phyloP scores from a whole-genome alignment of 2,888 invertebrate species.

The Chironomus riparius region DNA sequence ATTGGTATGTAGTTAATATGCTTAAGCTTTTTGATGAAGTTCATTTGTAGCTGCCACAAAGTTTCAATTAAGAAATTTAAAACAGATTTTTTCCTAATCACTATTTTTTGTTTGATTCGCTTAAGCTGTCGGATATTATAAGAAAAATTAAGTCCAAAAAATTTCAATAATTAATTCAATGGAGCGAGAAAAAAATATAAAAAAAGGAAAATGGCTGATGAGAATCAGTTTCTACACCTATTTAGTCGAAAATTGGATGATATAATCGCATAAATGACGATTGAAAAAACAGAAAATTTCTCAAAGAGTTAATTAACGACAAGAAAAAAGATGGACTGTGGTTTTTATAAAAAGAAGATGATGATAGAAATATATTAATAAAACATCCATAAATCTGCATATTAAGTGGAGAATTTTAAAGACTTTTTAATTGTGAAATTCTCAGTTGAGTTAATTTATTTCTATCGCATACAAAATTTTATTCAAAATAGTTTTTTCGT shows the following conservation, averaged over 20 bases:
- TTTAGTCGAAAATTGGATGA: neutral
- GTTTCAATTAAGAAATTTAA: slow-evolving; percentile 19
- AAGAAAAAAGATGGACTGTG: slow-evolving; percentile 1
- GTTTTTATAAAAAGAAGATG: neutral
- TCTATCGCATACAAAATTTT: too few species aligned
- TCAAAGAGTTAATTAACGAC: neutral
- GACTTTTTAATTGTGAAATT: neutral
- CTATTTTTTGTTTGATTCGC: neutral
- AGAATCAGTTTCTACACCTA: neutral
- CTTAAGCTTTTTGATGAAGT: neutral
- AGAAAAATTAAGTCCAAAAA: neutral
- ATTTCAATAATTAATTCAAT: slow-evolving; percentile 11
- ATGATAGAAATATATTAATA: slow-evolving; percentile 7
- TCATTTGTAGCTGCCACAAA: neutral
- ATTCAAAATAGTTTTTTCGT: neutral
- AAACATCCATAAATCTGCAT: slow-evolving; percentile 22
- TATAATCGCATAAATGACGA: neutral
- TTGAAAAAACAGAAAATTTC: neutral
- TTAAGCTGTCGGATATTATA: neutral
- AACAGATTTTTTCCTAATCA: neutral
- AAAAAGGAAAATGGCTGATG: neutral
- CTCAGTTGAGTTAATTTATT: neutral
- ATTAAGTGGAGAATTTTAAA: neutral
- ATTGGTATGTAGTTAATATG: neutral
- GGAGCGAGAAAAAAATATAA: neutral